Percentiles rank a stretch among this genome's conserved stretches.
phyloP scores from a whole-genome alignment of 2,797 vertebrate genomes.

The Mormyrops attenuatus region DNA sequence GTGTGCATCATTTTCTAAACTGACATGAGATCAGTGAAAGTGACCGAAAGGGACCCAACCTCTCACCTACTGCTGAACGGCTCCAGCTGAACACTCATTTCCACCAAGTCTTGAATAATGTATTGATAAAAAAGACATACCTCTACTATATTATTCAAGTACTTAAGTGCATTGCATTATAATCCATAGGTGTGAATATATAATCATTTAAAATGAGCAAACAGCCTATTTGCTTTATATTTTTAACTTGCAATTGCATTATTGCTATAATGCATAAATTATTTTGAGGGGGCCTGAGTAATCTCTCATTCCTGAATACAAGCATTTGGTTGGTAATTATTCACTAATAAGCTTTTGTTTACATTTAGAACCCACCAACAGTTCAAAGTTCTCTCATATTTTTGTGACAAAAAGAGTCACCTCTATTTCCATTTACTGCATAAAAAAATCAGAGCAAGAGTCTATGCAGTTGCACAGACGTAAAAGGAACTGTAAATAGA shows the following conservation, averaged over 20 bases:
- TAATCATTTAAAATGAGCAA: not conserved
- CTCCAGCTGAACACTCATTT: not conserved
- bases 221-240: not conserved
- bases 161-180: not conserved
- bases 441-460: not conserved
- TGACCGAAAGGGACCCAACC: not conserved
- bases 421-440: not conserved
- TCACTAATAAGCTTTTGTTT: not conserved
- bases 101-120: not conserved
- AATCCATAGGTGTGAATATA: not conserved
- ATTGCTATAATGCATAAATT: not conserved
- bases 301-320: not conserved
- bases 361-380: not conserved
- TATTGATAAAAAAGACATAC: not conserved
- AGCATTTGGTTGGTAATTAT: not conserved
- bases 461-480: not conserved
- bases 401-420: not conserved
- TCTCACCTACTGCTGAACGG: not conserved
- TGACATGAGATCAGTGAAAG: slow-evolving; percentile 2
- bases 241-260: not conserved
- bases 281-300: not conserved
- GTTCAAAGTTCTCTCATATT: not conserved
- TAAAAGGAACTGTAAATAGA: not conserved
- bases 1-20: not conserved
- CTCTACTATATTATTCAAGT: not conserved